A percentile compares a stretch with the other conserved stretches of the same genome.
phyloP scores from a whole-genome alignment of 2,797 vertebrate genomes.

The Tinamus major region DNA sequence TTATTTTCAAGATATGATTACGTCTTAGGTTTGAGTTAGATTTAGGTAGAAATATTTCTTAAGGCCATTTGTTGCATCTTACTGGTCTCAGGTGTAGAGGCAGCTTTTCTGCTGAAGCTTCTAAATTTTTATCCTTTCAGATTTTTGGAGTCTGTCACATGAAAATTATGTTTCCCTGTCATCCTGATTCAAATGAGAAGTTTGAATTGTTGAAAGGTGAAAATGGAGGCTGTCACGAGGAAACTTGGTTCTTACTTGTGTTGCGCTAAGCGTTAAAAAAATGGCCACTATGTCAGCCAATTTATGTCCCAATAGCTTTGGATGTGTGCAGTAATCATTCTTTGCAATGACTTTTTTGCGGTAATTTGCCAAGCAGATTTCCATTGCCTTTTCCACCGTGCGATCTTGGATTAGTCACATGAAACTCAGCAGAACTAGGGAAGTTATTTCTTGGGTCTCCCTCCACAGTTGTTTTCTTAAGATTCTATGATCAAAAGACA shows the following conservation, averaged over 20 bases:
- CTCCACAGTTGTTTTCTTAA: background rate
- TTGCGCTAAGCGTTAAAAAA: conserved; percentile 34
- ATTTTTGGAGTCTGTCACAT: background rate
- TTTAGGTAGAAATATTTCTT: background rate
- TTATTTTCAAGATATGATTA: conserved; percentile 25
- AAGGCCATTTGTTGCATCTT: conserved; percentile 20
- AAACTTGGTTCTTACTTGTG: background rate
- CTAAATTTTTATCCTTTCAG: conserved; percentile 4
- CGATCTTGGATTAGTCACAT: conserved; percentile 17
- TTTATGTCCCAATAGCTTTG: conserved; percentile 44
- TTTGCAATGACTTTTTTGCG: background rate
- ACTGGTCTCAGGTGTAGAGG: conserved; percentile 4
- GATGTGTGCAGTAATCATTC: background rate
- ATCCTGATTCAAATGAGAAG: background rate
- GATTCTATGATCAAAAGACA: background rate
- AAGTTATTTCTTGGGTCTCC: background rate
- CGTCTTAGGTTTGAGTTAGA: background rate
- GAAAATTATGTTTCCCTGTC: background rate
- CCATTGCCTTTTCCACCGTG: conserved; percentile 8
- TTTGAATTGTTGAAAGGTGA: background rate
- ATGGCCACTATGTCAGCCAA: conserved; percentile 21
- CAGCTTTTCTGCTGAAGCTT: background rate
- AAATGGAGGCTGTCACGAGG: background rate
- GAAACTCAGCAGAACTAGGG: background rate
- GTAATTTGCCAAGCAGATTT: conserved; percentile 50